Evolutionary conservation across 2,797 vertebrate species (phyloP).

Genomic region (Trachurus trachurus): DNA sequence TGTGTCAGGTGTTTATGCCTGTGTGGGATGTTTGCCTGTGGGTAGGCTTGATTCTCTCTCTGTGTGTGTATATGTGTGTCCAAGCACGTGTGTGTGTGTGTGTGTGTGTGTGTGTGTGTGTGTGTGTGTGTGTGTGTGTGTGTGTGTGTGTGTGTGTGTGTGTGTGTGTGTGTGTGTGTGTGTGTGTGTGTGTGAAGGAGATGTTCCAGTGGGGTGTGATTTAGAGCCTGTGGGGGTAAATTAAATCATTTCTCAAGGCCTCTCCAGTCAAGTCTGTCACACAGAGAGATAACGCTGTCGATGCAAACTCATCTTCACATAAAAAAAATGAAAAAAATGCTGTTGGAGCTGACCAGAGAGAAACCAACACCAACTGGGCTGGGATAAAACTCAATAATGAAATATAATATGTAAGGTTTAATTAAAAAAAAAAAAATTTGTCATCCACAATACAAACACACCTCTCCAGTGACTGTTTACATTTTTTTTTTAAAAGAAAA

Average conservation of each 20-base stretch:
- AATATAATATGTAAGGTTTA: neutral
- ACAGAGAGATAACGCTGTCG: slow-evolving; percentile 69
- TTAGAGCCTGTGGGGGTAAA: slow-evolving; percentile 68
- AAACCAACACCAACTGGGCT: neutral
- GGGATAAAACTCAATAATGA: slow-evolving; percentile 2
- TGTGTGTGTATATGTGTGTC: slow-evolving; percentile 20
- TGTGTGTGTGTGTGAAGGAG: slow-evolving; percentile 30
- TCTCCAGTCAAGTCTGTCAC: slow-evolving; percentile 69
- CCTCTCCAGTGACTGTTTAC: neutral
- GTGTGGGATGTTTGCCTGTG: neutral
- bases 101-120: slow-evolving; percentile 34
- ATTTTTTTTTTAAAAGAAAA: neutral
- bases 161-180: slow-evolving; percentile 16
- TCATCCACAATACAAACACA: neutral
- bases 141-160: slow-evolving; percentile 14
- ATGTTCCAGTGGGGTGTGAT: slow-evolving; percentile 58
- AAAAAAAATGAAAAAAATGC: neutral
- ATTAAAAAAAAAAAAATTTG: too few relatives aligned
- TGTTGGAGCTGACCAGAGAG: slow-evolving; percentile 13
- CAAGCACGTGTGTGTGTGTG: slow-evolving; percentile 1
- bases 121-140: slow-evolving; percentile 29
- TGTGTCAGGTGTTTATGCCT: slow-evolving; percentile 15
- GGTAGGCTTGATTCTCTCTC: slow-evolving; percentile 18
- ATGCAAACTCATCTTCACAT: slow-evolving; percentile 43
- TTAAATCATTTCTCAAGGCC: slow-evolving; percentile 80